Evolutionary conservation across 2,797 vertebrate species (phyloP), one percentile per base, ranked within the genome.

Genomic region (Pterois miles): DNA sequence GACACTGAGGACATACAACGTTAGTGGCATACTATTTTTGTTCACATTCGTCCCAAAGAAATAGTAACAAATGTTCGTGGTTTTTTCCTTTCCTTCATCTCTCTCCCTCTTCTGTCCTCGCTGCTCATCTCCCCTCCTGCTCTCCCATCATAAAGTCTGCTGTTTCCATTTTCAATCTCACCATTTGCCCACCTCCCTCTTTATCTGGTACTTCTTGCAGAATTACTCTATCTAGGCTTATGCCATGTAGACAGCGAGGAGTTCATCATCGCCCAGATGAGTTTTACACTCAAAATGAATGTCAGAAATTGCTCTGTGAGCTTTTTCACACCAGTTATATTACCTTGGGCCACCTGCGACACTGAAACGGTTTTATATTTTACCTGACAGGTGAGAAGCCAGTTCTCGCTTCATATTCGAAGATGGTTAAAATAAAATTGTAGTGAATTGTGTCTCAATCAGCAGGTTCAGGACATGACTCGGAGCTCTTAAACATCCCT

Each of bases 401-500:
- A 54, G 27, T 34, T 66, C 14, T 27, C 27, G 57, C 34, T 27
- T 11, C 1, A 2, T 46, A 31, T 71, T 58, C 25, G 59, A 53
- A 33, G 27, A 29, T 58, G 34, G 20, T 6, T 20, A 31, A 23
- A 52, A 59, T 3, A 13, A 36, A 33, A 52, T 50, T 18, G 23
- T 36, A 5, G 25, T 63, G 34, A 60, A 48, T 46, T 60, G 16
- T 46, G 56, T 71, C 23, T 74, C 6, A 8, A 63, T 65, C 76
- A 77, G 56, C 60, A 77, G 63, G 40, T 77, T 77, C 8, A 53
- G 36, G 63, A n/a, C 64, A 74, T 81, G 79, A 85, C 67, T 89
- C 81, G 84, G n/a, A 66, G 48, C 29, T 74, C 64, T 74, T 40
- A 74, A 6, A 43, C 65, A 50, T 67, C 16, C 9, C 38, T 62